Conservation (phyloP, 2,888 invertebrate species). For the Deilephila elpenor region DNA sequence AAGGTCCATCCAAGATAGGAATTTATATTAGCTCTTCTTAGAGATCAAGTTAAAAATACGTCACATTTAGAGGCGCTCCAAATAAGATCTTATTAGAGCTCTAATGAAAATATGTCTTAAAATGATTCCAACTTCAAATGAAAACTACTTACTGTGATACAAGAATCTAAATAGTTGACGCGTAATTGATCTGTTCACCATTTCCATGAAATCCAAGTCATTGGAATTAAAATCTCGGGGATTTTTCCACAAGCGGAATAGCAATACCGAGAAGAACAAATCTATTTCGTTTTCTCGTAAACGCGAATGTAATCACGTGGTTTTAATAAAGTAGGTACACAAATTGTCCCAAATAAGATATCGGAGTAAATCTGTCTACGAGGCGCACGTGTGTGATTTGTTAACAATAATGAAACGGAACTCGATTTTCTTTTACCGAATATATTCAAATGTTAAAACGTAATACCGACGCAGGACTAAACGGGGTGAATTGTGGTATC, state of each 20-base stretch:
- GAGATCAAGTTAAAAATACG: neutral
- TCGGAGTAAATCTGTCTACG: conserved; percentile 15
- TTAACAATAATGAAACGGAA: conserved; percentile 14
- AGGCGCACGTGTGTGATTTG: conserved; percentile 20
- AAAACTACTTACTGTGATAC: neutral
- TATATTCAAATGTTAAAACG: neutral
- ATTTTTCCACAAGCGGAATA: neutral
- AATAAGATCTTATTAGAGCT: neutral
- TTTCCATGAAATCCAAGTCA: too few relatives aligned
- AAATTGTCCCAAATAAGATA: conserved; percentile 20
- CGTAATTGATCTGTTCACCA: neutral
- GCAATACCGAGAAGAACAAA: neutral
- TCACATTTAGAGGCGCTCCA: neutral
- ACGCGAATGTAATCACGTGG: neutral
- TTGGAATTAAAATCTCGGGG: too few relatives aligned
- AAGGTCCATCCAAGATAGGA: neutral
- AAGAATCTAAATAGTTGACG: neutral
- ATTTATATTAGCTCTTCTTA: neutral
- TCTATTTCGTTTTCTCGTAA: neutral
- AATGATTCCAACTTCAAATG: neutral
- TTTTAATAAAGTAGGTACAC: neutral
- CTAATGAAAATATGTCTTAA: neutral
- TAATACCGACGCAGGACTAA: neutral
- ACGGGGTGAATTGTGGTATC: neutral
- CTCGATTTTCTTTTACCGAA: conserved; percentile 4